These are phyloP conservation scores for Cybosia mesomella DNA, from an alignment of 2,888 invertebrate genomes.

Conservation along the genomic window DNA sequence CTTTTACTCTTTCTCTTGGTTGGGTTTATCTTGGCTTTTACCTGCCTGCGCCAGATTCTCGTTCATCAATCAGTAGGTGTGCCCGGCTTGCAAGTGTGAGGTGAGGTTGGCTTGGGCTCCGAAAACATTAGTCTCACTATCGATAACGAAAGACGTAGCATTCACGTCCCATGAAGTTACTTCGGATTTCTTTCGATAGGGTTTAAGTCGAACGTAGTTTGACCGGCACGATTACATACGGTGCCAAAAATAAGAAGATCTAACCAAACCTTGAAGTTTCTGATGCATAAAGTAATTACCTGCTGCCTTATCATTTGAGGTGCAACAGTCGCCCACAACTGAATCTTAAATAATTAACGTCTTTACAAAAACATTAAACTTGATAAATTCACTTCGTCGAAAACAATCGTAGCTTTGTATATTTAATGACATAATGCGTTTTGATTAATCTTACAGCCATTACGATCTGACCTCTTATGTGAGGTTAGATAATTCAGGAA, in stretches of 20 bases:
- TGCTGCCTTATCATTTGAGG: constrained; percentile 8
- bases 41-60: too few relatives aligned
- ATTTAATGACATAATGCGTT: constrained; percentile 38
- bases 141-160: too few relatives aligned
- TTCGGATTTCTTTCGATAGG: too few relatives aligned
- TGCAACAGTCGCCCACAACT: background rate
- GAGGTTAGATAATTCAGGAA: constrained; percentile 48
- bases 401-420: constrained; percentile 46
- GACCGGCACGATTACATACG: too few relatives aligned
- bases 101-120: too few relatives aligned
- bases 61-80: too few relatives aligned
- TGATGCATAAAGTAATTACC: background rate
- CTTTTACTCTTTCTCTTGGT: too few relatives aligned
- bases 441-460: constrained; percentile 42
- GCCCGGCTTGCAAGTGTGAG: too few relatives aligned
- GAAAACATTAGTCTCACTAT: too few relatives aligned
- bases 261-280: background rate
- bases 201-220: too few relatives aligned
- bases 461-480: constrained; percentile 39
- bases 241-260: background rate
- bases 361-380: constrained; percentile 13
- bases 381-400: constrained; percentile 19
- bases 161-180: too few relatives aligned
- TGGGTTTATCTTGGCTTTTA: too few relatives aligned
- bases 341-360: constrained; percentile 17